A percentile compares a stretch with the other conserved stretches of the same genome.
phyloP scores from a whole-genome alignment of 2,113 vertebrate species.

The Enhydra lutris region DNA sequence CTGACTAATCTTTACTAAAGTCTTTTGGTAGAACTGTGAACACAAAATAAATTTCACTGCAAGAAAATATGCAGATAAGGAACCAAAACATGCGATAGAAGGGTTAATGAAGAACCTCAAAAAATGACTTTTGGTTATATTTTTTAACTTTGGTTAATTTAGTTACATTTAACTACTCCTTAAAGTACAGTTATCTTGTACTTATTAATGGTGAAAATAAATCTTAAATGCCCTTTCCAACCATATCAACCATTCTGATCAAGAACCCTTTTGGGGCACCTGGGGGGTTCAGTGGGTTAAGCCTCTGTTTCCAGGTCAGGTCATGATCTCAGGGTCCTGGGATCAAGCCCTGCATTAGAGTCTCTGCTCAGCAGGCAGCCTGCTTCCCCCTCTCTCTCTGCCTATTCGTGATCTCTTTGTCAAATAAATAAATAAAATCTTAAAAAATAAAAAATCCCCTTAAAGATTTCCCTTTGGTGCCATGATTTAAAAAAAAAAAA shows the following conservation, averaged over 20 bases:
- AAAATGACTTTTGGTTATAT: not conserved
- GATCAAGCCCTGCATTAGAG: no score
- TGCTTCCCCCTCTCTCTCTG: no score
- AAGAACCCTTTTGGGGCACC: not conserved
- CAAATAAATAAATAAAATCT: no score
- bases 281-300: no score
- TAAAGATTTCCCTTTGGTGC: slow-evolving; percentile 1
- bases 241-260: not conserved
- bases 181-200: not conserved
- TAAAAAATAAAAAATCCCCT: not conserved
- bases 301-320: no score
- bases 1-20: not conserved
- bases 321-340: no score
- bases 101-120: not conserved
- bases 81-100: not conserved
- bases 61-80: not conserved
- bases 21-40: not conserved
- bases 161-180: not conserved
- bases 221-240: not conserved
- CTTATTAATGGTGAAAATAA: not conserved
- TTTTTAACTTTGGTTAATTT: not conserved
- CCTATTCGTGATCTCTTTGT: no score
- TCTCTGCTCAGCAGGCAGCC: no score
- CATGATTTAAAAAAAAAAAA: not conserved
- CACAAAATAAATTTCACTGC: not conserved